phyloP scores from a whole-genome alignment of 1,140 invertebrate species.

The Procambarus clarkii region DNA sequence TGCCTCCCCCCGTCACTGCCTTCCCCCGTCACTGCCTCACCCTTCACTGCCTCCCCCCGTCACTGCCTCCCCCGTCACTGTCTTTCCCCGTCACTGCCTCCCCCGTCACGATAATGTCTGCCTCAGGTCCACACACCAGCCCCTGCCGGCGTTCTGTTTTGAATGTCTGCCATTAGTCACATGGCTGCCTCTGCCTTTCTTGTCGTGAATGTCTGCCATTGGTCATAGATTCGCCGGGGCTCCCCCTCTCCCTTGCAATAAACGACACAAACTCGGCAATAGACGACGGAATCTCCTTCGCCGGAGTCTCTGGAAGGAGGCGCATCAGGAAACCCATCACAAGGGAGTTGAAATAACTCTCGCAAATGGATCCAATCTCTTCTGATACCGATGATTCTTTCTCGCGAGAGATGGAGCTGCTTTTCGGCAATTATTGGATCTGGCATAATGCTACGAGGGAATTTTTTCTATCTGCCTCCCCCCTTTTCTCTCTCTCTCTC shows the following conservation, averaged over 20 bases:
- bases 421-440: constrained; percentile 1
- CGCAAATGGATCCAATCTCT: not conserved
- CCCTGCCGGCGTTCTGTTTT: too few relatives aligned
- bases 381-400: constrained; percentile 2
- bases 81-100: too few relatives aligned
- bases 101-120: too few relatives aligned
- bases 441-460: not conserved
- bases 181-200: too few relatives aligned
- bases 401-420: not conserved
- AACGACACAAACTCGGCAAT: not conserved
- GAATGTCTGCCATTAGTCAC: too few relatives aligned
- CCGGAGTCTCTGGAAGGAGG: not conserved
- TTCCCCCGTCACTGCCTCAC: too few relatives aligned
- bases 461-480: not conserved
- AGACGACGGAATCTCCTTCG: not conserved
- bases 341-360: constrained; percentile 4
- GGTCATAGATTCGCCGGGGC: too few relatives aligned
- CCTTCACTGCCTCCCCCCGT: too few relatives aligned
- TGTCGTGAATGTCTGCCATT: not conserved
- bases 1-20: too few relatives aligned
- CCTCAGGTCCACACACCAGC: too few relatives aligned
- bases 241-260: not conserved
- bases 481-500: too few relatives aligned
- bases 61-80: too few relatives aligned
- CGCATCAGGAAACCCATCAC: not conserved